phyloP scores from a whole-genome alignment of 2,113 vertebrate species.

The Tonatia bakeri region DNA sequence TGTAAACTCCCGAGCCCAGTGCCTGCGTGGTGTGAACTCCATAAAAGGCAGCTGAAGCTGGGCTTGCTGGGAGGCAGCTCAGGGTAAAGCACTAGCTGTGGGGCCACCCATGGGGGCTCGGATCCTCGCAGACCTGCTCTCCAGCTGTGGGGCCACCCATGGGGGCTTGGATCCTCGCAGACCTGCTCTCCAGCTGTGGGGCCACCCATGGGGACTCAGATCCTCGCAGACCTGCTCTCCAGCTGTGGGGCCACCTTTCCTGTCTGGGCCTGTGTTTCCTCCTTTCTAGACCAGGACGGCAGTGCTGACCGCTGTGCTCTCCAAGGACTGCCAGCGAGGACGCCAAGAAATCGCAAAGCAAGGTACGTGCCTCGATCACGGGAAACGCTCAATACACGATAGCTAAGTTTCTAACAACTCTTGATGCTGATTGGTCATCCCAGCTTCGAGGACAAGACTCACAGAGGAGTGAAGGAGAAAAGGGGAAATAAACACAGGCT shows the following conservation, averaged over 20 bases:
- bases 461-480: fast-evolving
- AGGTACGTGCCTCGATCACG: not conserved
- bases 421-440: not conserved
- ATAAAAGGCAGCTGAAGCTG: not conserved
- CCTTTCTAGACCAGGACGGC: not conserved
- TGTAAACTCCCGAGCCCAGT: not conserved
- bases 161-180: not conserved
- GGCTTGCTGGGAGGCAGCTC: not conserved
- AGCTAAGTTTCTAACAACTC: not conserved
- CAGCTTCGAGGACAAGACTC: not conserved
- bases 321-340: not conserved
- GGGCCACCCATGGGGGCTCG: not conserved
- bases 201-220: not conserved
- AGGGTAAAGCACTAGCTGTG: not conserved
- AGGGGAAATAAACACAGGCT: not conserved
- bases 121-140: not conserved
- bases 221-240: not conserved
- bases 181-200: not conserved
- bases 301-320: not conserved
- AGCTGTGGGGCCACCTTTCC: not conserved
- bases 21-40: fast-evolving
- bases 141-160: not conserved
- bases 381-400: fast-evolving
- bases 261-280: not conserved
- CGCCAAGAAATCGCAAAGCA: not conserved